Percentiles rank a stretch among this genome's conserved stretches.
phyloP scores from a whole-genome alignment of 1,140 invertebrate genomes.

The Atta colombica region DNA sequence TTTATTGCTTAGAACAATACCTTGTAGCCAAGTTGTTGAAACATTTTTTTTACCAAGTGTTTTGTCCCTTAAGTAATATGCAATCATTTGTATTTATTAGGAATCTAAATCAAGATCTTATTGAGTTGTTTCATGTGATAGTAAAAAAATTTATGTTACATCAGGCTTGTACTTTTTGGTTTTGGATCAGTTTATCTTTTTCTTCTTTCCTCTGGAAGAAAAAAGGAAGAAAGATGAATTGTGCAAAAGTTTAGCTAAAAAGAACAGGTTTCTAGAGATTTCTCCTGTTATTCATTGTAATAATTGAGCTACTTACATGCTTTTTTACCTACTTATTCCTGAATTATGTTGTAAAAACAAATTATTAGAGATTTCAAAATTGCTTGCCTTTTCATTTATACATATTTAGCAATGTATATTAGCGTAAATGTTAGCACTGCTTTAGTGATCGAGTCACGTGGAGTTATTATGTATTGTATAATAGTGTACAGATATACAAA shows the following conservation, averaged over 20 bases:
- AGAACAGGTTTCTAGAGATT: not conserved
- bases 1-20: not conserved
- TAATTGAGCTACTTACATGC: not conserved
- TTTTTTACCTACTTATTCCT: not conserved
- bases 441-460: not conserved
- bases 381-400: not conserved
- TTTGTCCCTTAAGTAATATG: not conserved
- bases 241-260: no score
- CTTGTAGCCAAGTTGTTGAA: not conserved
- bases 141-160: not conserved
- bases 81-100: not conserved
- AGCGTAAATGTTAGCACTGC: constrained; percentile 20
- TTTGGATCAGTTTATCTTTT: no score
- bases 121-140: not conserved
- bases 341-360: not conserved
- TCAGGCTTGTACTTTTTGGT: no score
- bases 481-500: not conserved
- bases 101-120: not conserved
- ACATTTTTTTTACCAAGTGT: not conserved
- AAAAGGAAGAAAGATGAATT: no score
- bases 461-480: not conserved
- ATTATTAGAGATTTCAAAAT: not conserved
- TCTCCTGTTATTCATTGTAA: not conserved
- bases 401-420: constrained; percentile 12
- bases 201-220: no score